These are phyloP conservation scores for Plebejus argus DNA, from an alignment of 2,888 invertebrate species.

Conservation along the genomic window DNA sequence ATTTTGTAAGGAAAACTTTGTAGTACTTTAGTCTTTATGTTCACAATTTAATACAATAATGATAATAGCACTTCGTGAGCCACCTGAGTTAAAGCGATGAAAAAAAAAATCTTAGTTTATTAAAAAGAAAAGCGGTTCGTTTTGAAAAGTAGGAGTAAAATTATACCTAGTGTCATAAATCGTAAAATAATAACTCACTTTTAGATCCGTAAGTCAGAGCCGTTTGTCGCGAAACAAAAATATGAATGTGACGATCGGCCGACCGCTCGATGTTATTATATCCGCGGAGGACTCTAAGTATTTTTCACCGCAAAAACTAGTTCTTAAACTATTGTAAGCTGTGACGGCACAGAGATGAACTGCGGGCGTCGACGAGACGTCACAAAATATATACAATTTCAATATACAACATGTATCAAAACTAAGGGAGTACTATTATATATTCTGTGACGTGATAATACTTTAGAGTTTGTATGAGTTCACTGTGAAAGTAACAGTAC, in stretches of 20 bases:
- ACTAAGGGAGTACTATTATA: too few species aligned
- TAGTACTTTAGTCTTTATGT: not conserved
- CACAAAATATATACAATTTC: not conserved
- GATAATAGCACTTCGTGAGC: too few species aligned
- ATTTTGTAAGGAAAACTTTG: too few species aligned
- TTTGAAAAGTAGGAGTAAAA: too few species aligned
- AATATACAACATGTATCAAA: not conserved
- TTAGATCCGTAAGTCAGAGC: not conserved
- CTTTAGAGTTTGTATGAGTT: too few species aligned
- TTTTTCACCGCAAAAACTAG: not conserved
- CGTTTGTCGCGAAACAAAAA: not conserved
- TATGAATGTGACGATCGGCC: not conserved
- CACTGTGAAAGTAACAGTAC: too few species aligned
- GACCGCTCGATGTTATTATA: not conserved
- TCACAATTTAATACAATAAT: not conserved
- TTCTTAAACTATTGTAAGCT: conserved; percentile 5
- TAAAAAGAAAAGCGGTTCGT: not conserved
- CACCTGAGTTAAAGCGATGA: too few species aligned
- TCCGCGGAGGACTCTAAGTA: not conserved
- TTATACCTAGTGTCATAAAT: not conserved
- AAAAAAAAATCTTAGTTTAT: not conserved
- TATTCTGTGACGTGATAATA: too few species aligned
- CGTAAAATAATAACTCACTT: conserved; percentile 7
- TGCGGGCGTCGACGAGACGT: not conserved
- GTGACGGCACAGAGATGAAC: not conserved